phyloP scores from a whole-genome alignment of 2,113 vertebrate species.

The Ophthalmolycus amberensis region DNA sequence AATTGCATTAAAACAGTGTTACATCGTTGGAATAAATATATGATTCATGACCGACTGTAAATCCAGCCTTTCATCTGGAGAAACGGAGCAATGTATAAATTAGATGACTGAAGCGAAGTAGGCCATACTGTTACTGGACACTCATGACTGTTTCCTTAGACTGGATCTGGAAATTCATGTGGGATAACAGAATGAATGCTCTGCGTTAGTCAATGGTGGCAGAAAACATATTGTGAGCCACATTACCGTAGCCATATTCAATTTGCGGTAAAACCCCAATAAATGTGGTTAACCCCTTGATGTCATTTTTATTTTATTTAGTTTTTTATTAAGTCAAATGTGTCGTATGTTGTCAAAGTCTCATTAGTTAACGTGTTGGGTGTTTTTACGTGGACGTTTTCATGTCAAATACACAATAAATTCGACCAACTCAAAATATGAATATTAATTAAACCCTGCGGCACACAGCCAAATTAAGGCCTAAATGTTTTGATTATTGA shows the following conservation, averaged over 20 bases:
- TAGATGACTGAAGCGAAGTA: slow-evolving; percentile 45
- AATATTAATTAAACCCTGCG: neutral
- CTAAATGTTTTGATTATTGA: slow-evolving; percentile 28
- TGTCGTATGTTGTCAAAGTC: slow-evolving; percentile 68
- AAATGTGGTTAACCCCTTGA: slow-evolving; percentile 21
- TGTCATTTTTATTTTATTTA: slow-evolving; percentile 68
- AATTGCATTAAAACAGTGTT: slow-evolving; percentile 14
- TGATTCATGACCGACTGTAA: slow-evolving; percentile 6
- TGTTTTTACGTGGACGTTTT: slow-evolving; percentile 67
- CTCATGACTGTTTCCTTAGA: slow-evolving; percentile 72
- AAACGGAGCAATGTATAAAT: slow-evolving; percentile 26
- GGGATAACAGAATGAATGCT: slow-evolving; percentile 35
- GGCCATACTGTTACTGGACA: slow-evolving; percentile 87
- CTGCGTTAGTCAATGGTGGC: neutral
- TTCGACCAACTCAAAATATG: neutral
- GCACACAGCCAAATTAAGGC: slow-evolving; percentile 9
- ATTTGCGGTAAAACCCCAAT: slow-evolving; percentile 8
- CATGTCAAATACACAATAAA: slow-evolving; percentile 31
- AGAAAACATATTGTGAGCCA: neutral
- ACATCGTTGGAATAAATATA: neutral
- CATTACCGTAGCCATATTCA: neutral
- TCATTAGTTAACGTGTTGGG: slow-evolving; percentile 62
- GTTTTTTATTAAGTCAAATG: slow-evolving; percentile 61
- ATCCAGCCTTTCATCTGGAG: slow-evolving; percentile 36
- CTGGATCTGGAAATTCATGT: slow-evolving; percentile 22